phyloP scores from a whole-genome alignment of 2,113 vertebrate species.

The Orientallactaga bullata region DNA sequence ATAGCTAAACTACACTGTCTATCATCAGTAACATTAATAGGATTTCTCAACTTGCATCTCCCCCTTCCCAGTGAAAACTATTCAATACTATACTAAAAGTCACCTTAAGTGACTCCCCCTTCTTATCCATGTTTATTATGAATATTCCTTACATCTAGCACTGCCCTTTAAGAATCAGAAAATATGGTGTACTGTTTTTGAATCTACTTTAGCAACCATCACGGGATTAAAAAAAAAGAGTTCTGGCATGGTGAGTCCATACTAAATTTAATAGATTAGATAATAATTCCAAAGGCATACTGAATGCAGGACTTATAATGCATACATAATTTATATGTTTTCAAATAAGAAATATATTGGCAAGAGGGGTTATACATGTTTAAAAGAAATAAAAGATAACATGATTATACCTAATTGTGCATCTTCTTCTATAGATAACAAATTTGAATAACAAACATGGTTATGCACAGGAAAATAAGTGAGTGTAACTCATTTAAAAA shows the following conservation, averaged over 20 bases:
- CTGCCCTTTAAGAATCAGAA: background rate
- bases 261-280: constrained; percentile 34
- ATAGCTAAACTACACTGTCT: background rate
- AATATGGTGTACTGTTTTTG: background rate
- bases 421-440: constrained; percentile 1
- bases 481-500: background rate
- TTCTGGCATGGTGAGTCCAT: background rate
- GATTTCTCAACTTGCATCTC: background rate
- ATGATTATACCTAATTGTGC: background rate
- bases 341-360: background rate
- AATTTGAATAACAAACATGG: background rate
- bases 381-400: constrained; percentile 12
- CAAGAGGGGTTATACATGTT: background rate
- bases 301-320: constrained; percentile 1
- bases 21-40: background rate
- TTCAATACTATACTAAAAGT: background rate
- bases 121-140: background rate
- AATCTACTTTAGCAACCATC: background rate
- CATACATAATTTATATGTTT: background rate
- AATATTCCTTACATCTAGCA: background rate
- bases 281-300: background rate
- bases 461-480: background rate
- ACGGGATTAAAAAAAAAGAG: background rate
- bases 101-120: background rate
- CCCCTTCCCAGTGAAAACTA: background rate